Conservation (phyloP, 2,797 vertebrate genomes). For the Sciurus vulgaris region DNA sequence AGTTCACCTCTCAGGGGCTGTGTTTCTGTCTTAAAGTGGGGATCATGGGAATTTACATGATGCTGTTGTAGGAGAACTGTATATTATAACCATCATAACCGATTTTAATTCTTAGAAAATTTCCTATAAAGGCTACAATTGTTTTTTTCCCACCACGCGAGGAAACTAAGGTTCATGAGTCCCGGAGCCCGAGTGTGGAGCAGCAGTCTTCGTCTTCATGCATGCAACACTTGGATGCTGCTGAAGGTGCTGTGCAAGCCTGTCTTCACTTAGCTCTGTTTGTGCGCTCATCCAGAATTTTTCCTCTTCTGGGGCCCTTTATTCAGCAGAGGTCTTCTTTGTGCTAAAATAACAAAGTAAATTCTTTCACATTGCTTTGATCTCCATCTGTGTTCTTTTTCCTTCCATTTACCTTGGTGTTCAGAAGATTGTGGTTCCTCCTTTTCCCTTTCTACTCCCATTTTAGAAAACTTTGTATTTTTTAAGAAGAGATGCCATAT, state of each 20-base stretch:
- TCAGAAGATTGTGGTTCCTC: background rate
- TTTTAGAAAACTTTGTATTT: background rate
- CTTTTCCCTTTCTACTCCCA: background rate
- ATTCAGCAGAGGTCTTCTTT: background rate
- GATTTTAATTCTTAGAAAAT: background rate
- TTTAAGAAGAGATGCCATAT: background rate
- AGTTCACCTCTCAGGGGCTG: background rate
- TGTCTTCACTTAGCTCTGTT: background rate
- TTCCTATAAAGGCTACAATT: background rate
- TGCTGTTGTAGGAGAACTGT: background rate
- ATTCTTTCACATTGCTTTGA: background rate
- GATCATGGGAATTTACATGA: background rate
- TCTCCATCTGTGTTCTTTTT: background rate
- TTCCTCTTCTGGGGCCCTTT: background rate
- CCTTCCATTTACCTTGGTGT: background rate
- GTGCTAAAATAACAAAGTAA: background rate
- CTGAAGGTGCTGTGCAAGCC: no score
- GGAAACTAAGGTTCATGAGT: background rate
- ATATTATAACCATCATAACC: background rate
- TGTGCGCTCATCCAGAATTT: background rate
- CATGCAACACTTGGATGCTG: background rate
- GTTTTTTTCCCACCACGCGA: background rate
- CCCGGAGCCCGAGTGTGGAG: background rate
- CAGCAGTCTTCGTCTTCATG: background rate
- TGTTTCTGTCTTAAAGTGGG: background rate